These are phyloP conservation scores for Hyposmocoma kahamanoa DNA, from an alignment of 1,140 invertebrate genomes.

Conservation along the genomic window DNA sequence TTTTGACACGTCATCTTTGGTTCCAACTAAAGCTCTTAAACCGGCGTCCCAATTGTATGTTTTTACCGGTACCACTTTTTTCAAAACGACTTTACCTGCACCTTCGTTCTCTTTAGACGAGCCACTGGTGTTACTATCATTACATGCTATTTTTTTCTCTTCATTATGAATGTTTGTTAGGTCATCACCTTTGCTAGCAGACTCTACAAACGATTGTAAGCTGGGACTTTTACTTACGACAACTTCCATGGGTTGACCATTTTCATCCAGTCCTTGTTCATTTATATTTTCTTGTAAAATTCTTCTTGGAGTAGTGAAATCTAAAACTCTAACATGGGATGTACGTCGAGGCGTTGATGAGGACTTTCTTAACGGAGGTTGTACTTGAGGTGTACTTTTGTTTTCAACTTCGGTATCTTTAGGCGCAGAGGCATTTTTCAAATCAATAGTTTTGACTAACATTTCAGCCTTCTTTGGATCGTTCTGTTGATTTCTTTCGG, in stretches of 20 bases:
- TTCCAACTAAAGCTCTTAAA: conserved; percentile 38
- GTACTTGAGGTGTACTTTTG: conserved; percentile 41
- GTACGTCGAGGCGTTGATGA: conserved; percentile 57
- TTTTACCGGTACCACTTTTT: conserved; percentile 8
- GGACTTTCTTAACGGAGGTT: conserved; percentile 46
- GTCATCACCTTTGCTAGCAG: conserved; percentile 10
- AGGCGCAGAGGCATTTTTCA: conserved; percentile 41
- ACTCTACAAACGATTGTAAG: conserved; percentile 3
- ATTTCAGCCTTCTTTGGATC: background rate
- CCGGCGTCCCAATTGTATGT: conserved; percentile 57
- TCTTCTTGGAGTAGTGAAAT: conserved; percentile 58
- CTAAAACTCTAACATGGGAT: conserved; percentile 57
- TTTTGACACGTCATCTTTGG: too few species aligned
- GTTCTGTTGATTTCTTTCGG: conserved; percentile 13
- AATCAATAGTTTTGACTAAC: conserved; percentile 41
- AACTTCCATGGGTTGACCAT: conserved; percentile 16
- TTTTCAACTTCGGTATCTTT: conserved; percentile 36
- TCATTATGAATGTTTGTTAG: conserved; percentile 5
- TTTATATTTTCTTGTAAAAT: conserved; percentile 46
- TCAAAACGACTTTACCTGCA: too few species aligned
- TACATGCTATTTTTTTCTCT: conserved; percentile 9
- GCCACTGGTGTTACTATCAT: conserved; percentile 8
- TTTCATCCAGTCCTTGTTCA: conserved; percentile 23
- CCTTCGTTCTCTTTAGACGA: conserved; percentile 20
- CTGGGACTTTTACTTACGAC: conserved; percentile 19